phyloP scores from a whole-genome alignment of 1,140 invertebrate species.

The Conopomorpha cramerella region DNA sequence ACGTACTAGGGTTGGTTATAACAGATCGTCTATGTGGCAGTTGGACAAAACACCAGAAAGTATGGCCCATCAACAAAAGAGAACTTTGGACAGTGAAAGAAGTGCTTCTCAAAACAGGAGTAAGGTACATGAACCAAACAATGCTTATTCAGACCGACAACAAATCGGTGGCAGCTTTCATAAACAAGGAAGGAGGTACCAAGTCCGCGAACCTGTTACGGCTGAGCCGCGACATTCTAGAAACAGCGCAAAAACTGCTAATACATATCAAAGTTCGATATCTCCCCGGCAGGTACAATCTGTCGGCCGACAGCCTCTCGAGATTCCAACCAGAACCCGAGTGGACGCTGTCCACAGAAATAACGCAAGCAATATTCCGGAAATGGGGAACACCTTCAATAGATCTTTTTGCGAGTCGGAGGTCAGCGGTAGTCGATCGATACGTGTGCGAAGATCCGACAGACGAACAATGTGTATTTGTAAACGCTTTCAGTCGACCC shows the following conservation, averaged over 20 bases:
- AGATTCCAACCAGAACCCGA: slow-evolving; percentile 5
- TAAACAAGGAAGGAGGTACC: slow-evolving; percentile 13
- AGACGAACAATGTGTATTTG: slow-evolving; percentile 11
- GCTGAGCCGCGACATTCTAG: slow-evolving; percentile 4
- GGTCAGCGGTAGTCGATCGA: slow-evolving; percentile 9
- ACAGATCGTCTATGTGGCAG: too few relatives aligned
- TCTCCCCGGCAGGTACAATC: slow-evolving; percentile 12
- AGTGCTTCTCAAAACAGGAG: slow-evolving; percentile 6
- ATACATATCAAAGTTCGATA: slow-evolving; percentile 8
- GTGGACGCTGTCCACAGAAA: slow-evolving; percentile 9
- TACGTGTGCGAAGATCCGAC: slow-evolving; percentile 13
- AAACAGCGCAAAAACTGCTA: slow-evolving; percentile 1
- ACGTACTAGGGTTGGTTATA: too few relatives aligned
- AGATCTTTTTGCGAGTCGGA: slow-evolving; percentile 14
- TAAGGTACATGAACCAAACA: slow-evolving; percentile 3
- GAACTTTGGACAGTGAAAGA: slow-evolving; percentile 12
- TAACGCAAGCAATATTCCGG: slow-evolving; percentile 4
- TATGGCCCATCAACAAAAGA: slow-evolving; percentile 17
- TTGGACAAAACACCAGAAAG: neutral
- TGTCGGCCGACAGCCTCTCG: slow-evolving; percentile 12
- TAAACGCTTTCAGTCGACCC: slow-evolving; percentile 14
- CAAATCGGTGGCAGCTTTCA: slow-evolving; percentile 12
- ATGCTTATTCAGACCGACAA: slow-evolving; percentile 17
- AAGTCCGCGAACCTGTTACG: slow-evolving; percentile 7
- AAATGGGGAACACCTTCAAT: slow-evolving; percentile 13